Evolutionary conservation across 2,113 vertebrate genomes (phyloP), one percentile per base, ranked within the genome.

Genomic region (Xenopus borealis): DNA sequence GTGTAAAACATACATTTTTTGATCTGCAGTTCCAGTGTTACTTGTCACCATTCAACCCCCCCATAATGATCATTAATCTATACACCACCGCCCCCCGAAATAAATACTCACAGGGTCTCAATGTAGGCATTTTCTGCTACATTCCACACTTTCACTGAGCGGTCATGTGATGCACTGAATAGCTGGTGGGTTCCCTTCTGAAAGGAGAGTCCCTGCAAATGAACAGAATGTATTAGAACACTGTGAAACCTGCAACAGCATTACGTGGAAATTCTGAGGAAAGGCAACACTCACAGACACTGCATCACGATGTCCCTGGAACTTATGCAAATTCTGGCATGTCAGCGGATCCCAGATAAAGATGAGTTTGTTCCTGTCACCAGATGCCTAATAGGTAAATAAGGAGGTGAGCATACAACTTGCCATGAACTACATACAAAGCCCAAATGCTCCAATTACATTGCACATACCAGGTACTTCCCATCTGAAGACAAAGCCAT

Each of bases 61-160:
- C 7, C 12, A 46, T 46, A 46, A 46, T 46, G 45, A 46, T 46
- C 45, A n/a, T 33, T 14, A 50, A 19, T 27, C 68, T 45, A n/a
- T 11, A 70, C 0, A 0, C 0, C 1, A 4, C 7, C 3, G 13
- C 23, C 33, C 4, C 46, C n/a, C 50, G 52, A 33, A 2, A 12
- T 20, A 11, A 10, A 55, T 62, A 86, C 97, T 95, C 83, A 99
- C 97, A 98, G 88, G 0, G 97, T 98, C 86, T 99, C 97, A 71
- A 99, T 89, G 0, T 98, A 99, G 10, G 96, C 89, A 0, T 98
- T 98, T 85, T 99, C 96, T 0, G 93, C 94, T 79, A 95, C 97
- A 0, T 98, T 94, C 97, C 97, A 99, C 79, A 99, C 97, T 85
- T 98, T 99, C 69, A 99, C 79, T 0, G 95, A 96, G 69, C 96